A percentile compares a stretch with the other conserved stretches of the same genome.
These are phyloP conservation scores for Limnephilus auricula DNA, from an alignment of 2,888 invertebrate genomes.

Conservation along the genomic window DNA sequence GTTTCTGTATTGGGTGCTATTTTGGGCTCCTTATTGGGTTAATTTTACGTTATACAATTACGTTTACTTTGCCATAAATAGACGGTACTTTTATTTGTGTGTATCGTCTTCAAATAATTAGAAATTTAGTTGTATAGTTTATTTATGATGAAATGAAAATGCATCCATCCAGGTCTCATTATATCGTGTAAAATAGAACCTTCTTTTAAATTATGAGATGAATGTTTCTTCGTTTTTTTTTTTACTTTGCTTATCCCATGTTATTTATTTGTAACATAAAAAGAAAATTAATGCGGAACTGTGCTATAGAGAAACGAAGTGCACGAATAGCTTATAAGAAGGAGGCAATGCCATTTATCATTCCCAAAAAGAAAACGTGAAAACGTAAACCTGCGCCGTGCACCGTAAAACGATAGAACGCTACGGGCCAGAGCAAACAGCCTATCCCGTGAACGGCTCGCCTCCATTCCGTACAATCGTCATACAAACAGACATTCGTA, in stretches of 20 bases:
- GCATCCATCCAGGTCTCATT: neutral
- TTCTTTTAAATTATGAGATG: neutral
- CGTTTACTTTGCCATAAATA: neutral
- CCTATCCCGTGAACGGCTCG: constrained; percentile 55
- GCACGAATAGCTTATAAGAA: neutral
- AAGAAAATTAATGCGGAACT: neutral
- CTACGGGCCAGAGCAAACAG: constrained; percentile 12
- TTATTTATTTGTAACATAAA: neutral
- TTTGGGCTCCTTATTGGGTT: neutral
- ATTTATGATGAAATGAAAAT: neutral
- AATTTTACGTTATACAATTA: neutral
- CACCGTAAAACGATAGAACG: constrained; percentile 4
- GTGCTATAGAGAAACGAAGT: neutral
- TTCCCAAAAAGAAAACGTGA: constrained; percentile 12
- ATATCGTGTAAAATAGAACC: neutral
- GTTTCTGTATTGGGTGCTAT: neutral
- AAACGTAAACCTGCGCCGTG: constrained; percentile 52
- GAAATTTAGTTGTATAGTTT: neutral
- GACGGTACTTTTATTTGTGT: neutral
- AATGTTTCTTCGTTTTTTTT: neutral
- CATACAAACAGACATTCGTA: constrained; percentile 73
- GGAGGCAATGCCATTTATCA: constrained; percentile 13
- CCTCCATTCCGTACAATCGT: constrained; percentile 63
- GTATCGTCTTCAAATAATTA: neutral
- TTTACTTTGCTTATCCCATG: neutral